Evolutionary conservation across 2,797 vertebrate genomes (phyloP).

Genomic region (Brotula barbata): DNA sequence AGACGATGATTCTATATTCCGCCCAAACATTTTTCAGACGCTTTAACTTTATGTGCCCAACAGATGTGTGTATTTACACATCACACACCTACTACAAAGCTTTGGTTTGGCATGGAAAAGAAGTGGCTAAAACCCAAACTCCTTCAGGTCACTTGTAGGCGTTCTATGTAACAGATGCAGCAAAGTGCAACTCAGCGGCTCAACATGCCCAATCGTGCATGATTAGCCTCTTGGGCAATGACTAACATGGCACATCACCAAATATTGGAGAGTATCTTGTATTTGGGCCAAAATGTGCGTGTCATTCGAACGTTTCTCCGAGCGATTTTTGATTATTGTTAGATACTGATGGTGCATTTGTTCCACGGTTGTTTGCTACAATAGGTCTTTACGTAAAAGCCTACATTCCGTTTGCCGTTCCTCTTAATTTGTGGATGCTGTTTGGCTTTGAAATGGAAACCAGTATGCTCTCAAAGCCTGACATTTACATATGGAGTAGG

Average conservation of each 20-base stretch:
- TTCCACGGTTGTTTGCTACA: too few species aligned
- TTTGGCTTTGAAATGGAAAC: too few species aligned
- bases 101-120: not conserved
- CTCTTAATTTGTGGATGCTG: too few species aligned
- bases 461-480: too few species aligned
- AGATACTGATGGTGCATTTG: not conserved
- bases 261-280: not conserved
- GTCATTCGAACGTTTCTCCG: not conserved
- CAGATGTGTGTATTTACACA: constrained; percentile 6
- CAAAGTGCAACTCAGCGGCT: not conserved
- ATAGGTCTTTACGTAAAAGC: too few species aligned
- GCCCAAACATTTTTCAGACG: not conserved
- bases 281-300: not conserved
- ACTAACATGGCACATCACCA: not conserved
- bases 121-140: not conserved
- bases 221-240: not conserved
- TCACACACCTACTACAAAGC: not conserved
- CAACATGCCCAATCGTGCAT: not conserved
- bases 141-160: not conserved
- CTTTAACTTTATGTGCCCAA: not conserved
- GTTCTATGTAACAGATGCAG: not conserved
- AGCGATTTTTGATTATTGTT: not conserved
- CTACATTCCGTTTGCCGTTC: too few species aligned
- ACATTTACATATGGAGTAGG: not conserved
- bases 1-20: not conserved